Base-by-base conservation (phyloP, 1,140 invertebrate genomes). In the Ceratoteleas bidentatus region DNA sequence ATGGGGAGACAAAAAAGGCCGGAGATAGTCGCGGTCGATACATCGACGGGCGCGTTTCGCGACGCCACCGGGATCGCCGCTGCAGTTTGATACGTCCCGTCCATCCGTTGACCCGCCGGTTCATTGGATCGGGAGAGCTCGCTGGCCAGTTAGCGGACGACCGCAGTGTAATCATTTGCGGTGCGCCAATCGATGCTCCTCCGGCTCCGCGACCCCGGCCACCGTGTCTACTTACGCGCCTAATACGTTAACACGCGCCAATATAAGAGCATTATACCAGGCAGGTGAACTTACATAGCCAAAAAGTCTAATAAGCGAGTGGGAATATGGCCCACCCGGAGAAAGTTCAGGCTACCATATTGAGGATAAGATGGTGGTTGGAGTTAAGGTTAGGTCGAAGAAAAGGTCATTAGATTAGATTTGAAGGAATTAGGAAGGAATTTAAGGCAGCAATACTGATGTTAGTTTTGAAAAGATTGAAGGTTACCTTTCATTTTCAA, bases 141-240 rank as follows among this genome's bases (percentile, higher is more conserved):
- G 84, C 78, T 85, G 86, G 85, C 87, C 86, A 88, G 87, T 90
- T 90, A 90, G 89, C 81, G 86, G 86, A 86, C 81, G 78, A 80
- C 88, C 88, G 84, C 89, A 88, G 85, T 87, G 88, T 90, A 90
- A 90, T 90, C 88, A 90, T 90, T 90, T 90, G 89, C 81, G 89
- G 88, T 87, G 56, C 64, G 66, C 84, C 84, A 87, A 88, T 90
- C 85, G 86, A 86, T 84, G 84, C 85, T 70, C 61, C 50, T 38
- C 60, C 45, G 10, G 5, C 38, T 32, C 54, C 24, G n/a, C 24
- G 24, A 24, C 62, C 33, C 38, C 70, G 7, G 11, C n/a, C 24
- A 53, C 60, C 61, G 33, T 45, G 47, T 74, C 72, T 66, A 60
- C 54, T 66, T 76, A 45, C 73, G 36, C 57, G 54, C 45, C 75